Evolutionary conservation across 2,113 vertebrate species (phyloP), one percentile per base, ranked within the genome.

Genomic region (Urocitellus parryii): DNA sequence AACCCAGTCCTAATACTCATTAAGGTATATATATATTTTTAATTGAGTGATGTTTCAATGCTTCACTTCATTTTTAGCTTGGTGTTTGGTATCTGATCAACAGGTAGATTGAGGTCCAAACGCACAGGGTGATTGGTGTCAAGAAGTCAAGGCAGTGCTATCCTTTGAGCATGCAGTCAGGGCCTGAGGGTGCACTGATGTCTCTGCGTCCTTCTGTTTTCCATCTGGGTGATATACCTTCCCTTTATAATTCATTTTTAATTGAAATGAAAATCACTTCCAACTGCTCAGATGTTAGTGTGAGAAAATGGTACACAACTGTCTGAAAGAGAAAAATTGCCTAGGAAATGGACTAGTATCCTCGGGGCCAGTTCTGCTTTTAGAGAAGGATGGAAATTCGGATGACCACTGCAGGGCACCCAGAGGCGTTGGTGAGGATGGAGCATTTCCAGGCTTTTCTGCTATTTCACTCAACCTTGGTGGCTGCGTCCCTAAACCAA

Each of bases 181-280:
- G 0, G 39, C 5, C 3, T 3, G 0, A 32, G 11, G 9, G 6
- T 68, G 34, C 17, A 2, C 8, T 10, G 2, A 22, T 34, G 51
- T 73, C 79, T 13, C 7, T 27, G 5, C 9, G 0, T 70, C 32
- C 5, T n/a, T 18, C 1, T 17, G 6, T 70, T 13, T 34, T 70
- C 24, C 61, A 25, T 63, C 61, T 63, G 61, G 22, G 24, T 25
- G 61, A 27, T 63, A 24, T 24, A 63, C 61, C 61, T 11, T 63
- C 61, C 25, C 34, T 37, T 73, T 22, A 73, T 39, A 73, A 10
- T 73, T 39, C n/a, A 39, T 68, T 68, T 74, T 88, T 80, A 53
- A 76, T 27, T 48, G 17, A 78, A 63, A 24, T 45, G 51, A 67
- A 56, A 84, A 48, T 85, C 24, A 42, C n/a, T 48, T 29, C 34